Percentiles rank a stretch among this genome's conserved stretches.
Conservation (phyloP, 2,113 vertebrate species). For the Crotalus horridus region DNA sequence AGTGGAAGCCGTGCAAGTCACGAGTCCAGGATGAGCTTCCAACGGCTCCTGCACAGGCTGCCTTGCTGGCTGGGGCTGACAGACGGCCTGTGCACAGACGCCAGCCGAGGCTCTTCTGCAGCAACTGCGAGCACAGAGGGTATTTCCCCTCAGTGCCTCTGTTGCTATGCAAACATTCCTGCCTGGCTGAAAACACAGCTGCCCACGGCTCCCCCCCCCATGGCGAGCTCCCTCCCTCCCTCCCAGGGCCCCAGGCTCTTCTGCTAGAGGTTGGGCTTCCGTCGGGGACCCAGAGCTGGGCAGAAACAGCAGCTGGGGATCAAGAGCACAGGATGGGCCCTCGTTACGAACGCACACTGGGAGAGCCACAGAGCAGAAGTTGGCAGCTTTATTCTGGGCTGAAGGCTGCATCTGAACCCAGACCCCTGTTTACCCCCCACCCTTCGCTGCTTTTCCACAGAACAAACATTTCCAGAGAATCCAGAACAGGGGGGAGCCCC, state of each 20-base stretch:
- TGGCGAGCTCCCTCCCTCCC: neutral
- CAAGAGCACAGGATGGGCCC: neutral
- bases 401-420: neutral
- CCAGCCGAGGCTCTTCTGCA: neutral
- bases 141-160: neutral
- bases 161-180: neutral
- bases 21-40: neutral
- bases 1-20: neutral
- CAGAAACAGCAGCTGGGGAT: too few species aligned
- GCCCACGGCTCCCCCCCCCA: neutral
- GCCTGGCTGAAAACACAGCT: neutral
- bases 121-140: neutral
- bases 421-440: neutral
- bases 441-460: neutral
- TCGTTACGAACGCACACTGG: too few species aligned
- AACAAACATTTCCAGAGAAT: neutral
- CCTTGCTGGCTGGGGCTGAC: conserved; percentile 44
- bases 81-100: conserved; percentile 41
- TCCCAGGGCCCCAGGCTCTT: neutral
- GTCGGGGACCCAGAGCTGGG: neutral
- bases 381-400: neutral
- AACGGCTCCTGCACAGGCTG: accelerated
- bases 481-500: neutral
- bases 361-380: neutral
- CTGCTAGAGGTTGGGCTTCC: neutral